phyloP scores from a whole-genome alignment of 1,140 invertebrate species.

The Yoshiicerus persimilis region DNA sequence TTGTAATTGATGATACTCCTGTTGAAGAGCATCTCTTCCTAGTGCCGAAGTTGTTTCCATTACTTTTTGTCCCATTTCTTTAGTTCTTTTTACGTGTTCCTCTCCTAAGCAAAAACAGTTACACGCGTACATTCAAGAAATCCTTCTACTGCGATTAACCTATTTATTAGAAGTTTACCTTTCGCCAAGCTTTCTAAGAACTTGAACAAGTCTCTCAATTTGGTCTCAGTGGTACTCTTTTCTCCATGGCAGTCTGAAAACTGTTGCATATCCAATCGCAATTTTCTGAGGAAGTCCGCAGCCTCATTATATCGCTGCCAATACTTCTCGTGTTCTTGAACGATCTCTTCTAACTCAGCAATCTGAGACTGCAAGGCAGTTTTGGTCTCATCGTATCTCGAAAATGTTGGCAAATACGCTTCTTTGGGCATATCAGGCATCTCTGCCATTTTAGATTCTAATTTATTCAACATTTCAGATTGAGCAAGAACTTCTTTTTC shows the following conservation, averaged over 20 bases:
- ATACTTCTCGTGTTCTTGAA: slow-evolving; percentile 83
- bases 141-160: neutral
- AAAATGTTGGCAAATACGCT: slow-evolving; percentile 65
- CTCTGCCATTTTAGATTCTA: slow-evolving; percentile 51
- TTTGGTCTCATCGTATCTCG: slow-evolving; percentile 70
- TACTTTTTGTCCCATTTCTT: slow-evolving; percentile 74
- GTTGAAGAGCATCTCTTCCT: slow-evolving; percentile 79
- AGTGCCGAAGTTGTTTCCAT: slow-evolving; percentile 78
- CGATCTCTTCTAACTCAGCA: slow-evolving; percentile 66
- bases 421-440: slow-evolving; percentile 44
- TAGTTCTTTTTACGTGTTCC: slow-evolving; percentile 70
- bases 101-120: slow-evolving; percentile 54
- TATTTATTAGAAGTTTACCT: slow-evolving; percentile 41
- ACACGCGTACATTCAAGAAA: neutral
- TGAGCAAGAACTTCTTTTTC: slow-evolving; percentile 76
- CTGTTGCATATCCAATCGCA: slow-evolving; percentile 79
- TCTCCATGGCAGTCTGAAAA: slow-evolving; percentile 81
- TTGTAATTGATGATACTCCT: slow-evolving; percentile 82
- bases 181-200: slow-evolving; percentile 65
- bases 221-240: slow-evolving; percentile 70
- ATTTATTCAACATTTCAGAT: slow-evolving; percentile 67
- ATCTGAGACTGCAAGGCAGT: slow-evolving; percentile 52
- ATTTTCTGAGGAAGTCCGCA: slow-evolving; percentile 82
- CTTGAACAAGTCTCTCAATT: slow-evolving; percentile 70
- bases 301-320: slow-evolving; percentile 77